These are phyloP conservation scores for Phymanthus crucifer DNA, from an alignment of 92 coral and sea anemone genomes.

Conservation along the genomic window DNA sequence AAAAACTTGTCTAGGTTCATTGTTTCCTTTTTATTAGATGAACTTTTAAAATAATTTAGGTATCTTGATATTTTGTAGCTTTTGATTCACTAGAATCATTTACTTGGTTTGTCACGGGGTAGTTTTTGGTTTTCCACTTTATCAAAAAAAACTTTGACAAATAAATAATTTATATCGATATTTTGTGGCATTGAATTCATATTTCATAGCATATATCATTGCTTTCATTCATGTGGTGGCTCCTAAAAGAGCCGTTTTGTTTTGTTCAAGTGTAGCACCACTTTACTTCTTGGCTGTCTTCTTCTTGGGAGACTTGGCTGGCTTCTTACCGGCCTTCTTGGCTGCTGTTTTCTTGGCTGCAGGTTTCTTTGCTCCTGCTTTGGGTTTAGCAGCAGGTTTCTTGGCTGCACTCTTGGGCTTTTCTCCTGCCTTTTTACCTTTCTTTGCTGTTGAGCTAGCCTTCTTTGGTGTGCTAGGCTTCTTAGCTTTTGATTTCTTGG, in stretches of 20 bases:
- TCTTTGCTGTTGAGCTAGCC: neutral
- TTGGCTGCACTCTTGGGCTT: neutral
- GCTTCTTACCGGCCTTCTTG: neutral
- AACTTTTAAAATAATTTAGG: too few relatives aligned
- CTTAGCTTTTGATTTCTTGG: constrained; percentile 16
- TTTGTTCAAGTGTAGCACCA: neutral
- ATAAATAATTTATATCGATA: too few relatives aligned
- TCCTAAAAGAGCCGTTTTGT: constrained; percentile 48
- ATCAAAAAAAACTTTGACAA: too few relatives aligned
- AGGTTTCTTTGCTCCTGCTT: constrained; percentile 1
- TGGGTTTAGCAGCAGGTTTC: neutral
- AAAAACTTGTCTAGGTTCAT: too few relatives aligned
- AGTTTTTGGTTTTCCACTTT: too few relatives aligned
- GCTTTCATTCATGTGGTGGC: constrained; percentile 41
- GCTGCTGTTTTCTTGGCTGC: neutral
- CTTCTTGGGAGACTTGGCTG: neutral
- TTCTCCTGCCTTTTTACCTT: neutral
- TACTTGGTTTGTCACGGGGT: too few relatives aligned
- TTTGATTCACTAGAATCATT: too few relatives aligned
- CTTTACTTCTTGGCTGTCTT: constrained; percentile 9
- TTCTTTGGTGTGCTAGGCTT: neutral
- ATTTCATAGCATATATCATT: constrained; percentile 20
- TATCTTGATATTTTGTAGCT: too few relatives aligned
- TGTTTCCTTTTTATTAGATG: too few relatives aligned
- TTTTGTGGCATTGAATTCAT: neutral